These are phyloP conservation scores for Campodea augens DNA, from an alignment of 1,140 invertebrate genomes.

Conservation along the genomic window DNA sequence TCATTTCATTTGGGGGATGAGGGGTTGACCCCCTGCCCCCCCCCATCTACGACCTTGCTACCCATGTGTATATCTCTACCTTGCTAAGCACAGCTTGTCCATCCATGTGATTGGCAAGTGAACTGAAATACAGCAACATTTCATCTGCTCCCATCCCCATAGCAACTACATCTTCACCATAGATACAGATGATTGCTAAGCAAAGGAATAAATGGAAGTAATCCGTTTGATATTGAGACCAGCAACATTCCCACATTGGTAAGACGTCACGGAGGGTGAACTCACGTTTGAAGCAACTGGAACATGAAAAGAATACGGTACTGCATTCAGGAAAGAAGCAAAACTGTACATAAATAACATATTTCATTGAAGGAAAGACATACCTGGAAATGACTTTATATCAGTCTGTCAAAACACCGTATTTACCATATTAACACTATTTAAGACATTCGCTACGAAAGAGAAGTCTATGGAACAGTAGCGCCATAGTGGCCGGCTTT, in stretches of 20 bases:
- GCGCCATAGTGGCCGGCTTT: no score
- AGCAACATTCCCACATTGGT: slow-evolving; percentile 85
- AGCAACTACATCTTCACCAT: slow-evolving; percentile 67
- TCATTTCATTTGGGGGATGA: no score
- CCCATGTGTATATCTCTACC: slow-evolving; percentile 19
- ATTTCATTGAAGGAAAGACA: no score
- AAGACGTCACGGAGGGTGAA: slow-evolving; percentile 69
- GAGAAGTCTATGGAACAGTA: no score
- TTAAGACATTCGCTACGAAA: no score
- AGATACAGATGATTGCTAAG: slow-evolving; percentile 73
- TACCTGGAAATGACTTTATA: no score
- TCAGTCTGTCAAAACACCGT: no score
- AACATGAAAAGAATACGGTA: no score
- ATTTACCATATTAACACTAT: no score
- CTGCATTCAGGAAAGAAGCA: no score
- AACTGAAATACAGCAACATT: slow-evolving; percentile 85
- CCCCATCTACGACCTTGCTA: background rate
- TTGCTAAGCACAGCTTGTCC: slow-evolving; percentile 73
- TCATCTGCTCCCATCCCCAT: slow-evolving; percentile 78
- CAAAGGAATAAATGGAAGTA: slow-evolving; percentile 85
- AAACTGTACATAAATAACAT: no score
- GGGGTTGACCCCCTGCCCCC: no score
- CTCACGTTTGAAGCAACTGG: slow-evolving; percentile 67
- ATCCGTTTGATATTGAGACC: slow-evolving; percentile 81
- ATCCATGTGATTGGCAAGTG: slow-evolving; percentile 90